phyloP scores from a whole-genome alignment of 2,888 invertebrate species.

The Caenorhabditis plicata region DNA sequence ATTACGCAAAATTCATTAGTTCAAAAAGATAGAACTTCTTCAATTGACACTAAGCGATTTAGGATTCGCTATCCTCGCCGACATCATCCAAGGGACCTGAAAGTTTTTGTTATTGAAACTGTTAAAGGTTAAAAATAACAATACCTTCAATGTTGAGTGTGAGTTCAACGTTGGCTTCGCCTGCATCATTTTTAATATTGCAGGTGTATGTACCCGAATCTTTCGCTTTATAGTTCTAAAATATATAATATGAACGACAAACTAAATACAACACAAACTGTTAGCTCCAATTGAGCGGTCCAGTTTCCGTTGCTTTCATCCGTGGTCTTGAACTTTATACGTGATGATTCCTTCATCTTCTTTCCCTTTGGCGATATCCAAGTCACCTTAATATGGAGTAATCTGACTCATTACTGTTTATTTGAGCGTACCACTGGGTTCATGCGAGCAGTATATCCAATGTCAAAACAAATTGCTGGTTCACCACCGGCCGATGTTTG shows the following conservation, averaged over 20 bases:
- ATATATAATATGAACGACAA: not conserved
- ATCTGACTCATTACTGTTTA: not conserved
- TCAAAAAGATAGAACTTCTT: too few species aligned
- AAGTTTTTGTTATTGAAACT: constrained; percentile 3
- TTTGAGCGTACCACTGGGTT: constrained; percentile 55
- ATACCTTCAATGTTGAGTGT: constrained; percentile 96
- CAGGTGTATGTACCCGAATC: constrained; percentile 87
- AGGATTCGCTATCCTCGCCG: constrained; percentile 59
- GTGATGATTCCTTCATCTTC: constrained; percentile 66
- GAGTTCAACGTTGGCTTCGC: constrained; percentile 93
- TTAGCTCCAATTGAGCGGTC: constrained; percentile 55
- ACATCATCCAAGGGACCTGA: constrained; percentile 64
- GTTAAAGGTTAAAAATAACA: constrained; percentile 57
- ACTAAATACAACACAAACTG: constrained; percentile 39
- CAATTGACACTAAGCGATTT: too few species aligned
- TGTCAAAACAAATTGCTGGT: constrained; percentile 66
- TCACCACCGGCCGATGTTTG: constrained; percentile 65
- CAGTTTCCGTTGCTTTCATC: constrained; percentile 28
- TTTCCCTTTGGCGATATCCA: constrained; percentile 66
- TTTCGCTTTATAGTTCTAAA: constrained; percentile 66
- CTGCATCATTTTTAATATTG: constrained; percentile 91
- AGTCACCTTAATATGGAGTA: constrained; percentile 41
- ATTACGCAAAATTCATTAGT: too few species aligned
- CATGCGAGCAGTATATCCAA: constrained; percentile 65
- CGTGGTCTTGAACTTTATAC: constrained; percentile 63